Evolutionary conservation across 2,888 invertebrate genomes (phyloP).

Genomic region (Platerodrilus igneus): DNA sequence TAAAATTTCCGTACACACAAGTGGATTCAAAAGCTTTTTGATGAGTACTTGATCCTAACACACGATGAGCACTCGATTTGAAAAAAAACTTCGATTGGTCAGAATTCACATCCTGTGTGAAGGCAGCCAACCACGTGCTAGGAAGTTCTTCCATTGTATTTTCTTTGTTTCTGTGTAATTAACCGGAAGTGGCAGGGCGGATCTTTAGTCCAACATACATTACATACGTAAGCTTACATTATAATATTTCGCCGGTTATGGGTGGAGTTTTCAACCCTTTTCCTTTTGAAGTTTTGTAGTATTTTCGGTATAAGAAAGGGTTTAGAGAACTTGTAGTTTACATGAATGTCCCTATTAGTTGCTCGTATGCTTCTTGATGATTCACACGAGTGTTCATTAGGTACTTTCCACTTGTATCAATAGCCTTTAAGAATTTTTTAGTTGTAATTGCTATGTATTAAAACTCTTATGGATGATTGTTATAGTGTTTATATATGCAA

Average conservation of each 20-base stretch:
- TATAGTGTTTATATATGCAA: too few relatives aligned
- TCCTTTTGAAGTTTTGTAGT: conserved; percentile 21
- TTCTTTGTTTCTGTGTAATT: conserved; percentile 42
- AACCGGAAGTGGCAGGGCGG: conserved; percentile 44
- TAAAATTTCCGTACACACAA: too few relatives aligned
- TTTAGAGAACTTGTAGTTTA: conserved; percentile 16
- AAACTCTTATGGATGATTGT: too few relatives aligned
- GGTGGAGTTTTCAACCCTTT: conserved; percentile 37
- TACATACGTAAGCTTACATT: conserved; percentile 38
- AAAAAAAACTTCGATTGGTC: conserved; percentile 39
- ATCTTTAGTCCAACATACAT: conserved; percentile 38
- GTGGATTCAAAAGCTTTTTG: conserved; percentile 20
- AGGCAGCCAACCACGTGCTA: conserved; percentile 42
- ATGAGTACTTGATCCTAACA: conserved; percentile 34
- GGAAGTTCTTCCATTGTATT: conserved; percentile 41
- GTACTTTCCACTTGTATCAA: too few relatives aligned
- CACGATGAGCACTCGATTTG: conserved; percentile 34
- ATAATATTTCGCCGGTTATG: conserved; percentile 36
- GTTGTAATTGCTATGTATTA: too few relatives aligned
- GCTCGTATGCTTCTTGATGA: conserved; percentile 11
- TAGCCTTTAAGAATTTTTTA: too few relatives aligned
- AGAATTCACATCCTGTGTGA: conserved; percentile 36
- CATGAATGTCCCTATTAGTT: conserved; percentile 20
- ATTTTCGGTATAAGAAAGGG: conserved; percentile 12
- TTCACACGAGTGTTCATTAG: conserved; percentile 7